phyloP scores from a whole-genome alignment of 2,888 invertebrate species.

The Tipula confusa region DNA sequence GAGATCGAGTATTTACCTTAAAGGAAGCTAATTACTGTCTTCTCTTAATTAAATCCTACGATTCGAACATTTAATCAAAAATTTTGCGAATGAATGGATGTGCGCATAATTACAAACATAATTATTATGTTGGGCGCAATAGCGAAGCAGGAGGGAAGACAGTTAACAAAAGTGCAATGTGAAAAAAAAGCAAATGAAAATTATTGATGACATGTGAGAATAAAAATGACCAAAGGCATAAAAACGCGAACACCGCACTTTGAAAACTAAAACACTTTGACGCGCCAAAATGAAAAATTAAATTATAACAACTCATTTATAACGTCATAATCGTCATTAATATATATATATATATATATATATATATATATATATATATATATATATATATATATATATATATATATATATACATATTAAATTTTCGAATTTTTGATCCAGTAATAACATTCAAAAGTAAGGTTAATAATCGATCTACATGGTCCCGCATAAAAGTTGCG shows the following conservation, averaged over 20 bases:
- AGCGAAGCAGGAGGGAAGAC: neutral
- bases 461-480: too few relatives aligned
- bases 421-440: too few relatives aligned
- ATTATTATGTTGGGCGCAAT: neutral
- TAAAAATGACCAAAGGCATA: neutral
- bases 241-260: neutral
- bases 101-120: neutral
- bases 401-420: too few relatives aligned
- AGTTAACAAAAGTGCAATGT: neutral
- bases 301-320: neutral
- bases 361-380: too few relatives aligned
- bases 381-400: too few relatives aligned
- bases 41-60: neutral
- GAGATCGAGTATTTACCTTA: neutral
- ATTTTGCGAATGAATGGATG: neutral
- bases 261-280: neutral
- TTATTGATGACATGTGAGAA: conserved; percentile 25
- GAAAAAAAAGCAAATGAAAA: neutral
- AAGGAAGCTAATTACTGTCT: conserved; percentile 4
- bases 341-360: neutral
- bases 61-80: neutral
- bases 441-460: too few relatives aligned
- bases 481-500: too few relatives aligned
- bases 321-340: neutral
- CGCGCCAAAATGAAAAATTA: neutral